A percentile compares a stretch with the other conserved stretches of the same genome.
phyloP scores from a whole-genome alignment of 2,797 vertebrate species.

The Aplochiton taeniatus region DNA sequence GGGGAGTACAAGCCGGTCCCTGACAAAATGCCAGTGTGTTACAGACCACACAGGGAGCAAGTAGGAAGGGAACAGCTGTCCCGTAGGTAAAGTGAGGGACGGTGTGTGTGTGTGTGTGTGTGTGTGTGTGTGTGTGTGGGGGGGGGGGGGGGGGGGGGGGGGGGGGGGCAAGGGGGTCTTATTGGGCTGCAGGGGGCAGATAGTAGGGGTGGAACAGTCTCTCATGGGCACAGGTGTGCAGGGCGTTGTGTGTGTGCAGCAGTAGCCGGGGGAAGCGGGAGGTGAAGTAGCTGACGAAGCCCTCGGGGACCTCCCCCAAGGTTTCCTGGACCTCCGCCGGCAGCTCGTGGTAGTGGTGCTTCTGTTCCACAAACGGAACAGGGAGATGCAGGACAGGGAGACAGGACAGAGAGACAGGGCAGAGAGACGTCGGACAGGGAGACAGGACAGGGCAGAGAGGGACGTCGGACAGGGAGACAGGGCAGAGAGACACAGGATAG shows the following conservation, averaged over 20 bases:
- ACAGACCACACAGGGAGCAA: too few species aligned
- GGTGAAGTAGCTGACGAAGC: constrained; percentile 85
- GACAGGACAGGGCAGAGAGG: constrained; percentile 73
- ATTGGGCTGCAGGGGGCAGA: constrained; percentile 50
- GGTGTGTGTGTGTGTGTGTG: too few species aligned
- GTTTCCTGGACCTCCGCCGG: constrained; percentile 82
- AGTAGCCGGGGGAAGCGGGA: constrained; percentile 78
- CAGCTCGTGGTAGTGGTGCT: constrained; percentile 79
- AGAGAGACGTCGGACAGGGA: neutral
- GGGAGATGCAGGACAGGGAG: neutral
- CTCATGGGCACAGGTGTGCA: constrained; percentile 82
- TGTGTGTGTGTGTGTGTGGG: too few species aligned
- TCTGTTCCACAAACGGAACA: constrained; percentile 53
- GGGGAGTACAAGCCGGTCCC: too few species aligned
- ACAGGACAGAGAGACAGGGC: neutral
- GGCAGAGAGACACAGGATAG: constrained; percentile 79
- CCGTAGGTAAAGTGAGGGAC: too few species aligned
- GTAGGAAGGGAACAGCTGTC: too few species aligned
- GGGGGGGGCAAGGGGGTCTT: constrained; percentile 11
- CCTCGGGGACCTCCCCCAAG: constrained; percentile 82
- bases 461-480: constrained; percentile 79
- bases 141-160: neutral
- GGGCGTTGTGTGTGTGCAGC: constrained; percentile 75
- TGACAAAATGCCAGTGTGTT: too few species aligned
- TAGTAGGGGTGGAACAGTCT: constrained; percentile 94